Percentiles rank a stretch among this genome's conserved stretches.
Evolutionary conservation across 1,140 invertebrate species (phyloP).

Genomic region (Propsilocerus akamusi): DNA sequence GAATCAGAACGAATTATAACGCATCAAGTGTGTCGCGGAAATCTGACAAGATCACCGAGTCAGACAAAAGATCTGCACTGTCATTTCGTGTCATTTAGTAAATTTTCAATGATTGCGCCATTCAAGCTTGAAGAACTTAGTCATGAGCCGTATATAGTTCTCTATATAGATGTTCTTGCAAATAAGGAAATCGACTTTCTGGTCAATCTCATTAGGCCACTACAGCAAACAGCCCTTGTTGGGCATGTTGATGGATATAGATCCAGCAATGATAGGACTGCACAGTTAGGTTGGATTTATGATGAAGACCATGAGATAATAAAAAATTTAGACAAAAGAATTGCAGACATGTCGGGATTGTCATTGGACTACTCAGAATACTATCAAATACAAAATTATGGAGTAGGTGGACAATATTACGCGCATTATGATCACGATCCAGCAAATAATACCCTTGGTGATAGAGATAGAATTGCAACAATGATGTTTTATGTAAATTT

Average conservation of each 20-base stretch:
- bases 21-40: slow-evolving; percentile 55
- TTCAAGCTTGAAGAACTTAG: slow-evolving; percentile 84
- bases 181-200: slow-evolving; percentile 88
- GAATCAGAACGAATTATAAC: too few species aligned
- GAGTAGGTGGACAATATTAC: background rate
- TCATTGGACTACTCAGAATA: background rate
- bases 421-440: too few species aligned
- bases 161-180: slow-evolving; percentile 76
- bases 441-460: too few species aligned
- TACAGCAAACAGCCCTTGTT: too few species aligned
- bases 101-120: slow-evolving; percentile 61
- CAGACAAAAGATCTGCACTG: slow-evolving; percentile 42
- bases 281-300: too few species aligned
- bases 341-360: background rate
- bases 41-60: slow-evolving; percentile 29
- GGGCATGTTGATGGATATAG: too few species aligned
- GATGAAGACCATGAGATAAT: too few species aligned
- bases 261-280: too few species aligned
- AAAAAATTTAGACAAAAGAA: too few species aligned
- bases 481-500: background rate
- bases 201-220: too few species aligned
- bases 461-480: background rate
- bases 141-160: slow-evolving; percentile 65
- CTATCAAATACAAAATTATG: background rate
- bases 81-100: slow-evolving; percentile 47